A percentile compares a stretch with the other conserved stretches of the same genome.
Evolutionary conservation across 2,888 invertebrate genomes (phyloP).

Genomic region (Zhengitettix transpicula): DNA sequence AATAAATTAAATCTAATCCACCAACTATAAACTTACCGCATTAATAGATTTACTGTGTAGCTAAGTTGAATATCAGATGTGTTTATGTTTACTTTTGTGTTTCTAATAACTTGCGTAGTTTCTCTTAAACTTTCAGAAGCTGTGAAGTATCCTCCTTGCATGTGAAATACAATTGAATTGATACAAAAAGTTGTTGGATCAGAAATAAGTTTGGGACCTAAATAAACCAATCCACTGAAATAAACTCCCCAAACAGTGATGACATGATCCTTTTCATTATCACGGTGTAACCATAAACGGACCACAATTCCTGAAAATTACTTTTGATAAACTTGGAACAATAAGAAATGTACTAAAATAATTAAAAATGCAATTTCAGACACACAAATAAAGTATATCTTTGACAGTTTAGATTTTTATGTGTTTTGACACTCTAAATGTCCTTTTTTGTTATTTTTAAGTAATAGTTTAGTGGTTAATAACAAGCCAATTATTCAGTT

Average conservation of each 20-base stretch:
- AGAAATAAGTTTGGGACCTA: slow-evolving; percentile 48
- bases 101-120: slow-evolving; percentile 23
- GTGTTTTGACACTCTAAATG: no score
- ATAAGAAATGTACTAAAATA: neutral
- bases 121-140: slow-evolving; percentile 27
- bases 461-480: no score
- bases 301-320: slow-evolving; percentile 25
- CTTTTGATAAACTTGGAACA: slow-evolving; percentile 1
- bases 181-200: slow-evolving; percentile 45
- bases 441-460: no score
- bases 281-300: slow-evolving; percentile 27
- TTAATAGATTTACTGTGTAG: slow-evolving; percentile 53
- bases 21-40: slow-evolving; percentile 24
- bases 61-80: slow-evolving; percentile 50
- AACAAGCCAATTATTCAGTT: no score
- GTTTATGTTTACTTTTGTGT: slow-evolving; percentile 32
- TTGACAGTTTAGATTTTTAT: no score
- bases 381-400: no score
- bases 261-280: slow-evolving; percentile 15
- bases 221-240: slow-evolving; percentile 64
- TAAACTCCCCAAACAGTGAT: slow-evolving; percentile 67
- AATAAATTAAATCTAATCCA: no score
- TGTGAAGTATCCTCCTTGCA: slow-evolving; percentile 76
- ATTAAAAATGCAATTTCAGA: no score
- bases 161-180: slow-evolving; percentile 67